Conservation (phyloP, 2,113 vertebrate genomes). For the Trinectes maculatus region DNA sequence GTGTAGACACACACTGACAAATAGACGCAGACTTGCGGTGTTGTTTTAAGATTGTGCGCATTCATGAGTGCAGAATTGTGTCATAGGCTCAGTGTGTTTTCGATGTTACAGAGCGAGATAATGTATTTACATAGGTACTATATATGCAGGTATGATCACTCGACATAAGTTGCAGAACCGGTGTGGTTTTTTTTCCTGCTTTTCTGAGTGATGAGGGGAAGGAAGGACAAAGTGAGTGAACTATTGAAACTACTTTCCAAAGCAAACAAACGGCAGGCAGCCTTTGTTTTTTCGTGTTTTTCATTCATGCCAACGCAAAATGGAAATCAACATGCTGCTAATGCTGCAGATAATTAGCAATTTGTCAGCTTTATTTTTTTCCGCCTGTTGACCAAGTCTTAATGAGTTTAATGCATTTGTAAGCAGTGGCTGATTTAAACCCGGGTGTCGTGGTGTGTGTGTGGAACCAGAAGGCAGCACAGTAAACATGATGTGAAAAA, state of each 20-base stretch:
- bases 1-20: constrained; percentile 3
- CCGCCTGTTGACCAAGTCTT: not conserved
- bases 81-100: not conserved
- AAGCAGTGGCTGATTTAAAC: not conserved
- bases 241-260: not conserved
- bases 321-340: not conserved
- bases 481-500: not conserved
- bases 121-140: not conserved
- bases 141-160: no score
- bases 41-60: not conserved
- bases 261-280: not conserved
- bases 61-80: constrained; percentile 11
- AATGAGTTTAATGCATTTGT: not conserved
- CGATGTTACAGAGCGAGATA: not conserved
- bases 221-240: not conserved
- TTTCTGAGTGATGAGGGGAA: not conserved
- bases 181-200: not conserved
- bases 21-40: not conserved
- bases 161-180: not conserved
- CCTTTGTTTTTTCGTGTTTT: not conserved
- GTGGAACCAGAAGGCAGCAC: not conserved
- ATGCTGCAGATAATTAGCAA: not conserved
- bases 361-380: not conserved
- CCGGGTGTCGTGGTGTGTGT: not conserved
- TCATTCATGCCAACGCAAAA: not conserved